phyloP scores from a whole-genome alignment of 1,140 invertebrate genomes.

The Anoplolepis gracilipes region DNA sequence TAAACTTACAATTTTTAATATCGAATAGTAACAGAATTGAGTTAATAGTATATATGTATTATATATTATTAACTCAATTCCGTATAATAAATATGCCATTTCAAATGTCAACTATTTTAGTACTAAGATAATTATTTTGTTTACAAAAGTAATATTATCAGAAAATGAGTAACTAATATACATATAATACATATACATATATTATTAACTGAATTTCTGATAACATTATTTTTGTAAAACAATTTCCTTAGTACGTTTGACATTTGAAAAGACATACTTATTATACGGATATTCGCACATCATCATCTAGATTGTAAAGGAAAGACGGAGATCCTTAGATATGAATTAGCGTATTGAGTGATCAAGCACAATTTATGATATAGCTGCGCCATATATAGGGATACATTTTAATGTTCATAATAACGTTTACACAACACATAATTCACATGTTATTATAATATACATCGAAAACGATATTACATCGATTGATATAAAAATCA shows the following conservation, averaged over 20 bases:
- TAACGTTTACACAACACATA: neutral
- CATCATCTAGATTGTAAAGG: neutral
- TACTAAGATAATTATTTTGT: no score
- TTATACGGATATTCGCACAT: neutral
- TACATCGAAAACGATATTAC: neutral
- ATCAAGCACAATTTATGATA: constrained; percentile 16
- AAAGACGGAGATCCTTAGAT: neutral
- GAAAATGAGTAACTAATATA: no score
- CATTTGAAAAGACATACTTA: neutral
- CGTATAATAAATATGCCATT: no score
- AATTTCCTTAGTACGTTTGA: neutral
- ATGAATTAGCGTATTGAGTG: neutral
- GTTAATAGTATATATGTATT: neutral
- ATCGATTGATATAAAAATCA: constrained; percentile 32
- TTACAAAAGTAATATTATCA: no score
- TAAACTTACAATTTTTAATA: neutral
- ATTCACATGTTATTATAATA: neutral
- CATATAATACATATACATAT: no score
- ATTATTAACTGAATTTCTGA: no score
- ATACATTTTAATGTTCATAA: neutral
- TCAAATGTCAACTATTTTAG: no score
- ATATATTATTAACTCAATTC: no score
- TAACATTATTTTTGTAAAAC: neutral
- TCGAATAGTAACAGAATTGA: neutral
- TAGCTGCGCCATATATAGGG: neutral